Conservation (phyloP, 2,888 invertebrate species). For the Tenthredo mesomela region DNA sequence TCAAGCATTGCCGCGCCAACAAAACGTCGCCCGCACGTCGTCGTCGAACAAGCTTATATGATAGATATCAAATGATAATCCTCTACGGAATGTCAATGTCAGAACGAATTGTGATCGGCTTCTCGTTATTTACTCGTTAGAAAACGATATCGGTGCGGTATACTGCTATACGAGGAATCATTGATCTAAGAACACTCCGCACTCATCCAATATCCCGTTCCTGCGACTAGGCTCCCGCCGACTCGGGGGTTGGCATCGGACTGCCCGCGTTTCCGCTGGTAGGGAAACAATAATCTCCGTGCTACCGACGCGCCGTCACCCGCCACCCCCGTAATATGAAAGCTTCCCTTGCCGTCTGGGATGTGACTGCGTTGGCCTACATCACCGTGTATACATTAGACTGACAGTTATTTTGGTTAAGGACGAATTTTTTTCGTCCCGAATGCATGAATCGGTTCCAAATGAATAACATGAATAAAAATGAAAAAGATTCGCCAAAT, state of each 20-base stretch:
- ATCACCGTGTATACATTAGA: too few species aligned
- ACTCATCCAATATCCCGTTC: background rate
- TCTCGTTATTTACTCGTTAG: background rate
- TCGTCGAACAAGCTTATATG: background rate
- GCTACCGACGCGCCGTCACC: conserved; percentile 3
- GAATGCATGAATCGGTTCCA: too few species aligned
- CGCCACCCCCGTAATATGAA: background rate
- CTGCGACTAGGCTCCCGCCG: background rate
- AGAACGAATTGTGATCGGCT: background rate
- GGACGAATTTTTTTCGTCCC: too few species aligned
- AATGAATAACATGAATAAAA: too few species aligned
- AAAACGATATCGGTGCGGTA: background rate
- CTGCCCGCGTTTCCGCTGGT: conserved; percentile 18
- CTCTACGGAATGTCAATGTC: background rate
- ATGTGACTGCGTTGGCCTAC: background rate
- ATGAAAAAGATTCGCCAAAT: too few species aligned
- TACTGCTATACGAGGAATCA: background rate
- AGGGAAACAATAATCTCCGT: conserved; percentile 24
- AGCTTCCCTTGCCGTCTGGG: background rate
- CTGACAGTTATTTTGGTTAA: too few species aligned
- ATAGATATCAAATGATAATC: background rate
- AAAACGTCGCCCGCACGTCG: background rate
- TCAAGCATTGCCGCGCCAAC: background rate
- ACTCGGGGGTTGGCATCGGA: background rate
- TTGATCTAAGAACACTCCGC: conserved; percentile 20